Conservation (phyloP, 2,888 invertebrate species). For the Neria commutata region DNA sequence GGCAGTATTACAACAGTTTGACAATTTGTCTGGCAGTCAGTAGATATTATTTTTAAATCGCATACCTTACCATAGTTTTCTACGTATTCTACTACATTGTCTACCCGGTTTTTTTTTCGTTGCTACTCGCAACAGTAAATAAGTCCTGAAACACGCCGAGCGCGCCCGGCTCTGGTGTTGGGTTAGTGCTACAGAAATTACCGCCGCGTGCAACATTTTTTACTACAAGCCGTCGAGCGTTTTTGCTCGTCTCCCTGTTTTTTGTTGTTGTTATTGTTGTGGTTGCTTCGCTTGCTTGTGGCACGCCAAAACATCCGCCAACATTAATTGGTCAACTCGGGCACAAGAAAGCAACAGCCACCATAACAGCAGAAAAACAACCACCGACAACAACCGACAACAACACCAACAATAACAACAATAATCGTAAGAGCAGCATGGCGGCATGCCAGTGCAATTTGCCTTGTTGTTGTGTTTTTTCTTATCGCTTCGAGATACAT, state of each 20-base stretch:
- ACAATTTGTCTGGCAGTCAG: too few relatives aligned
- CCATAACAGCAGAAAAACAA: conserved; percentile 47
- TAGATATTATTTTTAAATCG: too few relatives aligned
- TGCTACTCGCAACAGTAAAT: too few relatives aligned
- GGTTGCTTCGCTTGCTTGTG: not conserved
- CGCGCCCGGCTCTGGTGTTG: conserved; percentile 12
- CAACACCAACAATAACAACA: not conserved
- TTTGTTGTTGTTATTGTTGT: conserved; percentile 26
- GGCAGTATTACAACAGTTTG: too few relatives aligned
- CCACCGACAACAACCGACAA: too few relatives aligned
- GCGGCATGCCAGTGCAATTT: conserved; percentile 28
- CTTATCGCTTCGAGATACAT: not conserved
- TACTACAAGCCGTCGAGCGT: not conserved
- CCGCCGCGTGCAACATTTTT: not conserved
- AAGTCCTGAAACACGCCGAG: not conserved
- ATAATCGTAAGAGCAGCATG: too few relatives aligned
- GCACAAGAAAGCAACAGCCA: conserved; percentile 19
- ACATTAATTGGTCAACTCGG: conserved; percentile 54
- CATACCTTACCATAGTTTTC: too few relatives aligned
- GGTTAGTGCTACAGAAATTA: conserved; percentile 16
- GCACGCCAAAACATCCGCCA: conserved; percentile 27
- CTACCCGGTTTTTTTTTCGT: too few relatives aligned
- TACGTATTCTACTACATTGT: too few relatives aligned
- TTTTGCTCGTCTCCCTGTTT: conserved; percentile 25
- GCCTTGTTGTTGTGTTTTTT: conserved; percentile 10